Evolutionary conservation across 2,888 invertebrate genomes (phyloP).

Genomic region (Drosophila barbarae): DNA sequence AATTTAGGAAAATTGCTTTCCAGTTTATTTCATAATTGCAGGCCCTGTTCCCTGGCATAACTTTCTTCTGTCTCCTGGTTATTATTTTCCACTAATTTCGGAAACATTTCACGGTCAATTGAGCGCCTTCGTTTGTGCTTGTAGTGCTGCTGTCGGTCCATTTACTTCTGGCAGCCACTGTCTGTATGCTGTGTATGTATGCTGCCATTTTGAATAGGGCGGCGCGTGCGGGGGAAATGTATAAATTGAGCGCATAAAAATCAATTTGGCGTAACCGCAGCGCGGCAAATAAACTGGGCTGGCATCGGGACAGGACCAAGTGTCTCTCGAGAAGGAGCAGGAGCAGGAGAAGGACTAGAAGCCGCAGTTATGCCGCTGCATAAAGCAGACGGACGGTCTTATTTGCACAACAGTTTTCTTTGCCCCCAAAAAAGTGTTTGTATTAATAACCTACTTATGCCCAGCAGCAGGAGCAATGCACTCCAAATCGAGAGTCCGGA

Average conservation of each 20-base stretch:
- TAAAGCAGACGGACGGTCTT: constrained; percentile 48
- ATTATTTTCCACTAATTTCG: constrained; percentile 32
- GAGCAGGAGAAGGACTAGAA: constrained; percentile 13
- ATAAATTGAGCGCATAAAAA: constrained; percentile 73
- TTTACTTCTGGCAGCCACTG: constrained; percentile 23
- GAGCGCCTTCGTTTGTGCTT: constrained; percentile 27
- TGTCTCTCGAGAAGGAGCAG: constrained; percentile 31
- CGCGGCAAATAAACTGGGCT: constrained; percentile 59
- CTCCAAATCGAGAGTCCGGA: not conserved
- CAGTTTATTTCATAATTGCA: constrained; percentile 1
- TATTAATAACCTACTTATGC: constrained; percentile 64
- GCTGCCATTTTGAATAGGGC: constrained; percentile 38
- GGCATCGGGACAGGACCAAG: constrained; percentile 21
- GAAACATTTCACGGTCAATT: constrained; percentile 66
- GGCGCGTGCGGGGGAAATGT: constrained; percentile 41
- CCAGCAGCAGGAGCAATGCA: constrained; percentile 32
- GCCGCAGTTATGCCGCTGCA: constrained; percentile 47
- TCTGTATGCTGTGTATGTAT: not conserved
- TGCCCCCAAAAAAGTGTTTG: constrained; percentile 47
- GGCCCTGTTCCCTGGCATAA: too few species aligned
- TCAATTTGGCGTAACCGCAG: constrained; percentile 73
- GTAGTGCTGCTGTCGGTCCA: constrained; percentile 16
- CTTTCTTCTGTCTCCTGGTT: not conserved
- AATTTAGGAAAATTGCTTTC: not conserved
- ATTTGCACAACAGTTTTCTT: constrained; percentile 68